Evolutionary conservation across 2,888 invertebrate genomes (phyloP), one percentile per base, ranked within the genome.

Genomic region (Calameuta filiformis): DNA sequence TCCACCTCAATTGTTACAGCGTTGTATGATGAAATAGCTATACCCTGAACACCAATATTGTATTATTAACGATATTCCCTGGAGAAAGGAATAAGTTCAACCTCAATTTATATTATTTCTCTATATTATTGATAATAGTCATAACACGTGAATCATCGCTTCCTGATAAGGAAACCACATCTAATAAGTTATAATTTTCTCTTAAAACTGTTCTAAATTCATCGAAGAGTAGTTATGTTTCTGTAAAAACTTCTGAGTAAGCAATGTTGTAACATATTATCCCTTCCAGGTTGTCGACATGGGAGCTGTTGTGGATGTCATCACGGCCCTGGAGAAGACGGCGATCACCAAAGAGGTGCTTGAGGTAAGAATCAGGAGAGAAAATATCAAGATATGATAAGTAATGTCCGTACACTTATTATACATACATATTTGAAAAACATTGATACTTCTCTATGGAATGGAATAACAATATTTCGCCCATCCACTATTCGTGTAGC

Each of bases 271-370:
- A 56, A 56, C 23, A 6, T 69, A 74, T 33, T 73, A 74, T 73
- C 77, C 77, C 79, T 82, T 81, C 35, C 92, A 98, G 98, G 98
- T 98, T 94, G 95, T 97, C 94, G 96, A 98, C 94, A 97, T 98
- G 97, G 96, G 95, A 92, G 94, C 96, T 92, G 98, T 98, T 93
- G 94, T 97, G 93, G 97, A 97, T 94, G 96, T 98, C 93, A 96
- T 98, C 94, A 95, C 96, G 93, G 94, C 96, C 92, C 94, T 98
- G 95, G 98, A 98, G 94, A 96, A 95, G 93, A 95, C 96, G 93
- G 94, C 96, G 93, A 96, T 97, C 93, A 97, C 97, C 93, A 96
- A 96, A 94, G 97, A 97, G 93, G 94, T 96, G 93, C 93, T 97
- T 93, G 97, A 96, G 96, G 98, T 96, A 93, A 93, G 56, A 56